Conservation (phyloP, 2,888 invertebrate species). For the Linyphia triangularis region DNA sequence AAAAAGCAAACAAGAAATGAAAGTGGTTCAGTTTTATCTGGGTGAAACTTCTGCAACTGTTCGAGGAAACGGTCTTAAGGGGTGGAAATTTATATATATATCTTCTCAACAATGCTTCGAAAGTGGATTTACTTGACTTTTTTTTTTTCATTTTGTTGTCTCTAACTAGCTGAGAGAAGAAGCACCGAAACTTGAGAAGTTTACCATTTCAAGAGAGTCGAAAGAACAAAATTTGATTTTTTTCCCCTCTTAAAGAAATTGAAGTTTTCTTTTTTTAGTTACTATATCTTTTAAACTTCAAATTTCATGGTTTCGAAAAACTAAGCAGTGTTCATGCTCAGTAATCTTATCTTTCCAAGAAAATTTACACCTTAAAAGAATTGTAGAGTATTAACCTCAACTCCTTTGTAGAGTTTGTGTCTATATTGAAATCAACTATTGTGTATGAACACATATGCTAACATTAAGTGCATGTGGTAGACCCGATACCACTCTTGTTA, state of each 20-base stretch:
- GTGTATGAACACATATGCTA: too few relatives aligned
- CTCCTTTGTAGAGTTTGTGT: too few relatives aligned
- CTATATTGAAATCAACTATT: too few relatives aligned
- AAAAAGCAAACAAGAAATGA: neutral
- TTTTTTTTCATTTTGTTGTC: neutral
- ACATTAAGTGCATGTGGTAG: too few relatives aligned
- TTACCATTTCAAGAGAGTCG: conserved; percentile 25
- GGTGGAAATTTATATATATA: conserved; percentile 8
- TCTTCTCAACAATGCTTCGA: neutral
- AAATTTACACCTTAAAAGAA: too few relatives aligned
- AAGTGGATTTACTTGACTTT: neutral
- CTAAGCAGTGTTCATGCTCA: too few relatives aligned
- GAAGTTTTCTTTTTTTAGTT: too few relatives aligned
- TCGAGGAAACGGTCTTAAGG: neutral
- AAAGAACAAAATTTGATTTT: neutral
- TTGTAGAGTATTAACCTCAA: too few relatives aligned
- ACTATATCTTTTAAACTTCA: too few relatives aligned
- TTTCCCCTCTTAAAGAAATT: neutral
- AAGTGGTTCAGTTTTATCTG: conserved; percentile 6
- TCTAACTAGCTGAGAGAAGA: conserved; percentile 6
- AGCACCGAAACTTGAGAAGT: conserved; percentile 6
- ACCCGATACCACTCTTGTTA: too few relatives aligned
- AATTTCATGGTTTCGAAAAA: too few relatives aligned
- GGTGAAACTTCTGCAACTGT: conserved; percentile 29
- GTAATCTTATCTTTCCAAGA: too few relatives aligned